phyloP scores from a whole-genome alignment of 2,113 vertebrate species.

The Condylura cristata region DNA sequence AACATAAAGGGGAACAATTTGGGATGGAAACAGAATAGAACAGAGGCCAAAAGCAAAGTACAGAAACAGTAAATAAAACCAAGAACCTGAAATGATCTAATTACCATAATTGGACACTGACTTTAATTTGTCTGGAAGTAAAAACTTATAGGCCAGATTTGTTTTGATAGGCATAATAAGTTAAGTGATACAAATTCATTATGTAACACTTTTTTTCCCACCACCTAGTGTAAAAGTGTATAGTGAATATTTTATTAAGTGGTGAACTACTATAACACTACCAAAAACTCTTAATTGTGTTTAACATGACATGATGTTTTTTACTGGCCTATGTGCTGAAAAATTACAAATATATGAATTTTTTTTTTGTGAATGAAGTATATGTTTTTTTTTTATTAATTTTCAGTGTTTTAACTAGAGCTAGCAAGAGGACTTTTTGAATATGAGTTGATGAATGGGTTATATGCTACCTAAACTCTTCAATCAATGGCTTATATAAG shows the following conservation, averaged over 20 bases:
- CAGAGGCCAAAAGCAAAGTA: not conserved
- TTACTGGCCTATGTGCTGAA: not conserved
- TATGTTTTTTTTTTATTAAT: not conserved
- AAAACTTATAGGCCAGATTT: not conserved
- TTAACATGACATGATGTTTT: not conserved
- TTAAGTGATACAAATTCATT: not conserved
- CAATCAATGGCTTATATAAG: not conserved
- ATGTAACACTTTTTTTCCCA: too few species aligned
- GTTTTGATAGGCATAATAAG: not conserved
- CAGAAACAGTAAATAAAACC: not conserved
- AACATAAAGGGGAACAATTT: not conserved
- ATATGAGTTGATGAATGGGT: not conserved
- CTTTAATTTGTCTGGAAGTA: not conserved
- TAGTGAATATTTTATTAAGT: not conserved
- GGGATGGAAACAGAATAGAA: not conserved
- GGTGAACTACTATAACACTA: not conserved
- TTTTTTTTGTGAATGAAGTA: not conserved
- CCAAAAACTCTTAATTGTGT: not conserved
- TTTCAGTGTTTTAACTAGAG: not conserved
- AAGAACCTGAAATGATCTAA: not conserved
- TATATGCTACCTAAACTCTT: not conserved
- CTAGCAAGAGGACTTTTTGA: not conserved
- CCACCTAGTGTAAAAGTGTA: not conserved
- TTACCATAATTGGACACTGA: not conserved
- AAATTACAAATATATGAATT: not conserved